These are phyloP conservation scores for Acyrthosiphon pisum DNA, from an alignment of 1,140 invertebrate genomes.

Conservation along the genomic window DNA sequence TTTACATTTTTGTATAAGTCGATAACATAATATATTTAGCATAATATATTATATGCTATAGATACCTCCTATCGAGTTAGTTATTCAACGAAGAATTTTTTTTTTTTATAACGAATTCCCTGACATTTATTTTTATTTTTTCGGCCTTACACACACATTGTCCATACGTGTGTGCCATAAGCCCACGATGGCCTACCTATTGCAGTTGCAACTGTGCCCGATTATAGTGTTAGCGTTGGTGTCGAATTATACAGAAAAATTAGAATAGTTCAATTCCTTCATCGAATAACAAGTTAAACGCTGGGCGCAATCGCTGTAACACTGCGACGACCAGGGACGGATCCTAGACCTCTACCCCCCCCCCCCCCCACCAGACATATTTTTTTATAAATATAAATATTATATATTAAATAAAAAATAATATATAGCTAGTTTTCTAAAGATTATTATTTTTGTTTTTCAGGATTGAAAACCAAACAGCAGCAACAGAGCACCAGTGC, in stretches of 20 bases:
- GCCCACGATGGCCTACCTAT: background rate
- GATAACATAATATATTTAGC: too few relatives aligned
- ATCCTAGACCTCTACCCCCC: too few relatives aligned
- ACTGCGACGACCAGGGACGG: too few relatives aligned
- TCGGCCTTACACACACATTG: background rate
- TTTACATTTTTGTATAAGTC: background rate
- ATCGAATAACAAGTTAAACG: background rate
- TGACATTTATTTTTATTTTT: background rate
- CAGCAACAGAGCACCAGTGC: too few relatives aligned
- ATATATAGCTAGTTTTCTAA: too few relatives aligned
- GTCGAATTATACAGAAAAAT: background rate
- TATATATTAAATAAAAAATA: too few relatives aligned
- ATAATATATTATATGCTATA: too few relatives aligned
- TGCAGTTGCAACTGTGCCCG: background rate
- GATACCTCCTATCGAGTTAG: background rate
- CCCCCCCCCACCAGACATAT: too few relatives aligned
- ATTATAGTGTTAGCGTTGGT: background rate
- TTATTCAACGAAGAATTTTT: background rate
- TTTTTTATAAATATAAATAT: too few relatives aligned
- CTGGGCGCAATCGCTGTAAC: background rate
- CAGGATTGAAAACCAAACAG: conserved; percentile 15
- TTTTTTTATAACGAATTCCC: background rate
- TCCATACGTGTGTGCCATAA: background rate
- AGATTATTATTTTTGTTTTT: background rate
- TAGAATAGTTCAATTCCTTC: background rate